phyloP scores from a whole-genome alignment of 2,888 invertebrate genomes.

The Dimorphilus gyrociliatus region DNA sequence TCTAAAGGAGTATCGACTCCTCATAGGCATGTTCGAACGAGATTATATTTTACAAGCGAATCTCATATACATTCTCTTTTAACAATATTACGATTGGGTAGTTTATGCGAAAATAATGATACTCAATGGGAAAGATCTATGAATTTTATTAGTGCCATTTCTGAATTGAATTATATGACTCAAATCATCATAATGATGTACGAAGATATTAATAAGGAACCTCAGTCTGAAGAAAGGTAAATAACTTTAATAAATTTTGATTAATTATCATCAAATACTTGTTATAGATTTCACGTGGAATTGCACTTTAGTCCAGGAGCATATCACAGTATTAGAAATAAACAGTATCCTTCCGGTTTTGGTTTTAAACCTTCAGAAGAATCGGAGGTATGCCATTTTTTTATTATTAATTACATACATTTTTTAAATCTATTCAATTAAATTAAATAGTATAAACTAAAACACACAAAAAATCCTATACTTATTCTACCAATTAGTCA shows the following conservation, averaged over 20 bases:
- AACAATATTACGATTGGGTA: constrained; percentile 82
- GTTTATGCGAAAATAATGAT: constrained; percentile 66
- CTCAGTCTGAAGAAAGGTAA: constrained; percentile 53
- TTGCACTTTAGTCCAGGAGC: constrained; percentile 91
- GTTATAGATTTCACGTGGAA: constrained; percentile 98
- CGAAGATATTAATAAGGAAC: constrained; percentile 84
- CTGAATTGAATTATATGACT: constrained; percentile 97
- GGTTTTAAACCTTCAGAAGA: constrained; percentile 17
- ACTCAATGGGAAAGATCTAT: constrained; percentile 96
- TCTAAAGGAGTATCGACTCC: constrained; percentile 96
- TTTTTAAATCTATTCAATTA: no score
- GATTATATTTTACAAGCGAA: constrained; percentile 98
- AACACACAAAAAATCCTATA: no score
- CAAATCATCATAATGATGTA: constrained; percentile 94
- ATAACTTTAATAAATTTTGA: no score
- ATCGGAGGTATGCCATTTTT: no score
- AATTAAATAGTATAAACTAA: no score
- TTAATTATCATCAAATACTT: no score
- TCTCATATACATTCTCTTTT: constrained; percentile 95
- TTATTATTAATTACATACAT: no score
- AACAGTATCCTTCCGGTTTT: constrained; percentile 44
- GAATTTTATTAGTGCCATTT: constrained; percentile 74
- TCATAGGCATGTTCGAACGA: constrained; percentile 86
- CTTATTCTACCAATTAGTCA: no score
- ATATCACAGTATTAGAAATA: constrained; percentile 69